A percentile compares a stretch with the other conserved stretches of the same genome.
Evolutionary conservation across 2,797 vertebrate genomes (phyloP).

Genomic region (Platyrinchus mystaceus): DNA sequence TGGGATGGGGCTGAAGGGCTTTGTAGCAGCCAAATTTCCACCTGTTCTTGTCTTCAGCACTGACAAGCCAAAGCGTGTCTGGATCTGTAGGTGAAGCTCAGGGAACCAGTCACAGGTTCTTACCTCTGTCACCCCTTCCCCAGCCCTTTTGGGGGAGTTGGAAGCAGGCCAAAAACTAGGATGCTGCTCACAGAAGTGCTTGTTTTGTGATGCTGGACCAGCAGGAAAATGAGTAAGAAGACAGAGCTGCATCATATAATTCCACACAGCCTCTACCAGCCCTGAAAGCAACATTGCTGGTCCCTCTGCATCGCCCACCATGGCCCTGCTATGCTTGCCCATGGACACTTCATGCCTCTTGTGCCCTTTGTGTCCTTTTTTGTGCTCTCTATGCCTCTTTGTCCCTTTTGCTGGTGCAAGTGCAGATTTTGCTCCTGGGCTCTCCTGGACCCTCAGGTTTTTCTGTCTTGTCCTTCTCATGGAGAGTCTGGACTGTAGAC

Average conservation of each 20-base stretch:
- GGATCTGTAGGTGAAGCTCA: neutral
- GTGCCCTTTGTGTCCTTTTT: neutral
- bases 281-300: neutral
- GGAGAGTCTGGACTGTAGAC: neutral
- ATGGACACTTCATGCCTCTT: neutral
- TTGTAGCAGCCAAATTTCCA: neutral
- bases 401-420: neutral
- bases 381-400: neutral
- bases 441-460: neutral
- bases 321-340: rapidly evolving
- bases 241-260: neutral
- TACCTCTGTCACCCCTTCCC: neutral
- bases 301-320: neutral
- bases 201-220: neutral
- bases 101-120: neutral
- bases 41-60: rapidly evolving
- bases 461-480: neutral
- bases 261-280: neutral
- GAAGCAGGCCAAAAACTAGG: neutral
- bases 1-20: neutral
- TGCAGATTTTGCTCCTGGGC: neutral
- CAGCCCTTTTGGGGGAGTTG: rapidly evolving
- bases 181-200: neutral
- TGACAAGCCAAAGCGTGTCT: neutral
- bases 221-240: neutral